These are phyloP conservation scores for Oryzaephilus surinamensis DNA, from an alignment of 1,140 invertebrate species.

Conservation along the genomic window DNA sequence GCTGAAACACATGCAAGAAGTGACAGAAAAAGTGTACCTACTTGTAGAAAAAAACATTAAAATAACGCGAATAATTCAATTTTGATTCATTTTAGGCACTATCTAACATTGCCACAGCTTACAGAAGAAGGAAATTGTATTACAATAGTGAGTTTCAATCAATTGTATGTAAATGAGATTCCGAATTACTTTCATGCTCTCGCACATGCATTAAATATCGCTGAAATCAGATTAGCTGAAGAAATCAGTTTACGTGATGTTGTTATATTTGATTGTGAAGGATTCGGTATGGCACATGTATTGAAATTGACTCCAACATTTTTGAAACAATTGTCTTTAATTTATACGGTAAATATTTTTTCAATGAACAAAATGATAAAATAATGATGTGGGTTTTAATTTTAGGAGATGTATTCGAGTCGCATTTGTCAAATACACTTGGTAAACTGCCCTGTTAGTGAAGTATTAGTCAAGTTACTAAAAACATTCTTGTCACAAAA, in stretches of 20 bases:
- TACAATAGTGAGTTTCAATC: no score
- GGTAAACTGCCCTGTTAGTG: neutral
- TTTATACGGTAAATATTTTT: neutral
- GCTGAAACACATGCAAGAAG: neutral
- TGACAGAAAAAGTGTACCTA: neutral
- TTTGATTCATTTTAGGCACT: no score
- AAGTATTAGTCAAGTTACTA: neutral
- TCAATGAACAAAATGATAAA: neutral
- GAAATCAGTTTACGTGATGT: neutral
- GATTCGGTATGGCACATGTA: neutral
- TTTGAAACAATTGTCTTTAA: neutral
- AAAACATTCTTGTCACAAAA: conserved; percentile 1
- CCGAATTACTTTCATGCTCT: neutral
- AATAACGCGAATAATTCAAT: no score
- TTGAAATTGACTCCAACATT: neutral
- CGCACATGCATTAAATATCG: neutral
- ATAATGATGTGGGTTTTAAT: no score
- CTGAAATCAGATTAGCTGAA: neutral
- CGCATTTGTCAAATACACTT: neutral
- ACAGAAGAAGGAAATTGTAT: no score
- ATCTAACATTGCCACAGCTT: no score
- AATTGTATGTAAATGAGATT: no score
- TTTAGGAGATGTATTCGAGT: no score
- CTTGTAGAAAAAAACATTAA: no score
- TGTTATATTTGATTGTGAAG: neutral